A percentile compares a stretch with the other conserved stretches of the same genome.
These are phyloP conservation scores for Spicauda simplicius DNA, from an alignment of 2,888 invertebrate species.

Conservation along the genomic window DNA sequence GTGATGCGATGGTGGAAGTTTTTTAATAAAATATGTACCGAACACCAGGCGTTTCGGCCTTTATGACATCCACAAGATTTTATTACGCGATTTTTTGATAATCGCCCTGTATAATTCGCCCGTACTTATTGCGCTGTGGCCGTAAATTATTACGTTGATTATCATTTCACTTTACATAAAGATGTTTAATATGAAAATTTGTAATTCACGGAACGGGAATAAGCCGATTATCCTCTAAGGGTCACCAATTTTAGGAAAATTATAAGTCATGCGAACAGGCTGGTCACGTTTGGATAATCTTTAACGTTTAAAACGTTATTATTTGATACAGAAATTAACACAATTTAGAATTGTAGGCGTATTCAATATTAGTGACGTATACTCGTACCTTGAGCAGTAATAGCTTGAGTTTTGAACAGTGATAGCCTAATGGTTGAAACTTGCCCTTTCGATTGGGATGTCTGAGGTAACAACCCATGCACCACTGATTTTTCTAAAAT, in stretches of 20 bases:
- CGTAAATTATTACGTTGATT: slow-evolving; percentile 17
- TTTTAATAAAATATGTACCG: slow-evolving; percentile 74
- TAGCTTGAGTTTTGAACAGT: no score
- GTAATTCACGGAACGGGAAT: slow-evolving; percentile 3
- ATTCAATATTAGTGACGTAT: no score
- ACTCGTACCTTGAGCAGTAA: no score
- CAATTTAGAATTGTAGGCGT: no score
- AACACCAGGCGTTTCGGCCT: slow-evolving; percentile 41
- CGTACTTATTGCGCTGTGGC: slow-evolving; percentile 16
- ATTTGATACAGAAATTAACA: neutral
- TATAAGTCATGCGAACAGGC: slow-evolving; percentile 3
- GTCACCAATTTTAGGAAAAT: slow-evolving; percentile 8
- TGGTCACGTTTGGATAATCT: slow-evolving; percentile 1
- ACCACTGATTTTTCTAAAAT: no score
- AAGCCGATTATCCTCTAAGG: slow-evolving; percentile 18
- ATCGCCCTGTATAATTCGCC: slow-evolving; percentile 20
- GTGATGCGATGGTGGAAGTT: slow-evolving; percentile 67
- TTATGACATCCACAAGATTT: slow-evolving; percentile 30
- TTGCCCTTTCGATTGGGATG: no score
- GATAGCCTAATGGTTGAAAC: no score
- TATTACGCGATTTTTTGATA: slow-evolving; percentile 31
- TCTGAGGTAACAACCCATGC: no score
- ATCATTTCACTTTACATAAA: slow-evolving; percentile 2
- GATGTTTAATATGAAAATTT: slow-evolving; percentile 9
- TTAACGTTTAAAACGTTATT: neutral